Conservation (phyloP, 2,888 invertebrate species). For the Petrolisthes manimaculis region DNA sequence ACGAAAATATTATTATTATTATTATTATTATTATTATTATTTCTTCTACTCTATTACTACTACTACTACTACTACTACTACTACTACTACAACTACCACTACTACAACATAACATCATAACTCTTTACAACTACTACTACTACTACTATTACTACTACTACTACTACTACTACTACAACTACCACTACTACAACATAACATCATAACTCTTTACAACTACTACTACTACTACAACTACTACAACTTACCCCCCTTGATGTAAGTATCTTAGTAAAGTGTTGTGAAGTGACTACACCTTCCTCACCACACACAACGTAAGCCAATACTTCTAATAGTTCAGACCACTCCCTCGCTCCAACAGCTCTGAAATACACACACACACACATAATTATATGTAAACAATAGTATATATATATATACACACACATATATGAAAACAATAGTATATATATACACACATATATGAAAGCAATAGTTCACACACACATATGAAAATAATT, state of each 20-base stretch:
- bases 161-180: slow-evolving; percentile 26
- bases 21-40: not conserved
- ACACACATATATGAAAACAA: slow-evolving; percentile 3
- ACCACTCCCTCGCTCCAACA: slow-evolving; percentile 52
- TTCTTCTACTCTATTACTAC: not conserved
- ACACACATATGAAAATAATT: not conserved
- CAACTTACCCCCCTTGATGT: slow-evolving; percentile 56
- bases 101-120: not conserved
- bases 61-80: slow-evolving; percentile 9
- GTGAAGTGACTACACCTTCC: slow-evolving; percentile 47
- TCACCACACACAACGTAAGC: slow-evolving; percentile 59
- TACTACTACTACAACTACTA: slow-evolving; percentile 28
- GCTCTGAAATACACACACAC: slow-evolving; percentile 29
- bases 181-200: not conserved
- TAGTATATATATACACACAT: slow-evolving; percentile 1
- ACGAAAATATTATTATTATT: not conserved
- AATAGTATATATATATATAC: slow-evolving; percentile 8
- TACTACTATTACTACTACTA: slow-evolving; percentile 31
- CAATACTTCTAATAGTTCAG: slow-evolving; percentile 56
- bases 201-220: not conserved
- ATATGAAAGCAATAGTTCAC: not conserved
- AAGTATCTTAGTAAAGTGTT: slow-evolving; percentile 47
- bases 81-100: slow-evolving; percentile 1
- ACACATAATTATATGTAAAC: slow-evolving; percentile 6
- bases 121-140: not conserved